phyloP scores from a whole-genome alignment of 2,113 vertebrate genomes.

The Podocnemis expansa region DNA sequence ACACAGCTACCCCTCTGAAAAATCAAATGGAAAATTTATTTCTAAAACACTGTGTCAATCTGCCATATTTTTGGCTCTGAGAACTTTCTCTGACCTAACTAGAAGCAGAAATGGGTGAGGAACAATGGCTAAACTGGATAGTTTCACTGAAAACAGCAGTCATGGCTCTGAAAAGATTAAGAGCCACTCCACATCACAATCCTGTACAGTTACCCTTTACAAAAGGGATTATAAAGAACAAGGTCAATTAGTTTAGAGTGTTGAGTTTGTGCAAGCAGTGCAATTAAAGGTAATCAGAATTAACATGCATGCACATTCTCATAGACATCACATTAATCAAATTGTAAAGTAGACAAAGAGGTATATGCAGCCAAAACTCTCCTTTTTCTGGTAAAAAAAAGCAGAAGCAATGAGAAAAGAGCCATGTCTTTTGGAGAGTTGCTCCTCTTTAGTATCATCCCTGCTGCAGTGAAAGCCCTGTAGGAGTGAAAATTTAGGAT shows the following conservation, averaged over 20 bases:
- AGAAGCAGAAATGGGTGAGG: not conserved
- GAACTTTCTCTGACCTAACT: not conserved
- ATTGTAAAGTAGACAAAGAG: conserved; percentile 14
- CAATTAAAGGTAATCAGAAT: conserved; percentile 59
- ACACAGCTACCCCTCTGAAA: too few relatives aligned
- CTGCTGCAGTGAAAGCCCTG: not conserved
- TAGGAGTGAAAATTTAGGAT: not conserved
- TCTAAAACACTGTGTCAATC: not conserved
- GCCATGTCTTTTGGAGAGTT: not conserved
- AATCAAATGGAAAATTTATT: not conserved
- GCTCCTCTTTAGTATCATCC: not conserved
- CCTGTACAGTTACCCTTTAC: not conserved
- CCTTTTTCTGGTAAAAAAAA: not conserved
- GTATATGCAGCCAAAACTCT: not conserved
- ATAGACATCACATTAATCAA: conserved; percentile 41
- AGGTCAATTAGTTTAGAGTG: conserved; percentile 45
- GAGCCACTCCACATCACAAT: not conserved
- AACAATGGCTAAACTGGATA: not conserved
- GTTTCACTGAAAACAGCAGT: not conserved
- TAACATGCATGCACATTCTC: conserved; percentile 45
- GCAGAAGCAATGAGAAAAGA: not conserved
- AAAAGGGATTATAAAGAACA: conserved; percentile 25
- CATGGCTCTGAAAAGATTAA: not conserved
- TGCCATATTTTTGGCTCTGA: not conserved
- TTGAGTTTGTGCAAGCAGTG: conserved; percentile 24